Percentiles rank a stretch among this genome's conserved stretches.
Conservation (phyloP, 2,113 vertebrate genomes). For the Lucifuga dentata region DNA sequence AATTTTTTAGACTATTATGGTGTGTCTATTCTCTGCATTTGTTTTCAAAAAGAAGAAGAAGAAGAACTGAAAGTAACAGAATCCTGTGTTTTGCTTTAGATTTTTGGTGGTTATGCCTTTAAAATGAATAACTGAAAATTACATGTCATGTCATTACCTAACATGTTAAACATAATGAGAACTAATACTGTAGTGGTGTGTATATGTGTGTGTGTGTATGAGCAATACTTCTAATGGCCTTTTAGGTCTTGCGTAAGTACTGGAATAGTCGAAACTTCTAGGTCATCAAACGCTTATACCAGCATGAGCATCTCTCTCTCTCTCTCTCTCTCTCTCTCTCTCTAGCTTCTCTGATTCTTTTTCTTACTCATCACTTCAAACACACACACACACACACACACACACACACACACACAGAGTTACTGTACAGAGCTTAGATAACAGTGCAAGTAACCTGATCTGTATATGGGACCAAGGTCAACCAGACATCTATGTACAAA, state of each 20-base stretch:
- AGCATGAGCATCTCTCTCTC: conserved; percentile 51
- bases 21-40: no score
- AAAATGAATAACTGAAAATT: no score
- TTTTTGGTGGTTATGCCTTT: no score
- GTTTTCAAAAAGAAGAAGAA: no score
- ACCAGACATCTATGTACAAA: no score
- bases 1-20: no score
- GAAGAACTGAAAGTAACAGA: no score
- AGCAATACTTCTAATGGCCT: conserved; percentile 33
- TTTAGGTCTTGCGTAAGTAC: conserved; percentile 53
- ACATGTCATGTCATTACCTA: not conserved
- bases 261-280: conserved; percentile 61
- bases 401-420: not conserved
- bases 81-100: no score
- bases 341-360: conserved; percentile 36
- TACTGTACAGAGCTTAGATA: conserved; percentile 7
- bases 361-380: conserved; percentile 24
- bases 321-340: conserved; percentile 37
- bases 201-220: not conserved
- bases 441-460: no score
- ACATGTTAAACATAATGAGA: conserved; percentile 1
- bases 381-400: conserved; percentile 9
- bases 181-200: not conserved
- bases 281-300: conserved; percentile 66
- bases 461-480: no score